Percentiles rank a stretch among this genome's conserved stretches.
phyloP scores from a whole-genome alignment of 2,113 vertebrate genomes.

The Hippocampus guttulatus region DNA sequence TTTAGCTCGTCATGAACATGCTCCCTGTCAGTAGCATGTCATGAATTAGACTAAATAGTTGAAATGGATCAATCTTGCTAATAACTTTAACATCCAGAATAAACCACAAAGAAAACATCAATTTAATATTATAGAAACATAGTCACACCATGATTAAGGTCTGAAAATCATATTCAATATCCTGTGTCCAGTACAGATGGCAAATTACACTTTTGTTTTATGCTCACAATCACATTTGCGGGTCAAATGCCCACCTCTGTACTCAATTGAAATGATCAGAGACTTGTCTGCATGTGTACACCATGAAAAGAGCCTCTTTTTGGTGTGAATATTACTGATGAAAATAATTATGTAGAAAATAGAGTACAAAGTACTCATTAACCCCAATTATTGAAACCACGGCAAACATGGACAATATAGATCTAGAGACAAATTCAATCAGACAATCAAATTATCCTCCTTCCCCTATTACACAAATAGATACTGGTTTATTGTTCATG shows the following conservation, averaged over 20 bases:
- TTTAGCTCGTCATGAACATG: background rate
- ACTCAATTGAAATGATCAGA: background rate
- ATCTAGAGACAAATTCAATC: background rate
- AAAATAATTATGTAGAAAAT: background rate
- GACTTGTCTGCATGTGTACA: background rate
- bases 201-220: background rate
- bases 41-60: background rate
- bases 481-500: background rate
- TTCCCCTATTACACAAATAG: background rate
- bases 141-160: background rate
- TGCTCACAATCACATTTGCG: background rate
- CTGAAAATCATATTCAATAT: background rate
- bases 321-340: background rate
- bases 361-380: background rate
- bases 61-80: background rate
- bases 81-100: background rate
- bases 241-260: background rate
- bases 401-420: background rate
- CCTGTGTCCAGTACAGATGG: background rate
- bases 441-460: background rate
- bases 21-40: background rate
- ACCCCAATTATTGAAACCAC: background rate
- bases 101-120: background rate
- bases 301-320: background rate
- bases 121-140: background rate